Percentiles rank a stretch among this genome's conserved stretches.
Evolutionary conservation across 2,113 vertebrate species (phyloP).

Genomic region (Phodopus roborovskii): DNA sequence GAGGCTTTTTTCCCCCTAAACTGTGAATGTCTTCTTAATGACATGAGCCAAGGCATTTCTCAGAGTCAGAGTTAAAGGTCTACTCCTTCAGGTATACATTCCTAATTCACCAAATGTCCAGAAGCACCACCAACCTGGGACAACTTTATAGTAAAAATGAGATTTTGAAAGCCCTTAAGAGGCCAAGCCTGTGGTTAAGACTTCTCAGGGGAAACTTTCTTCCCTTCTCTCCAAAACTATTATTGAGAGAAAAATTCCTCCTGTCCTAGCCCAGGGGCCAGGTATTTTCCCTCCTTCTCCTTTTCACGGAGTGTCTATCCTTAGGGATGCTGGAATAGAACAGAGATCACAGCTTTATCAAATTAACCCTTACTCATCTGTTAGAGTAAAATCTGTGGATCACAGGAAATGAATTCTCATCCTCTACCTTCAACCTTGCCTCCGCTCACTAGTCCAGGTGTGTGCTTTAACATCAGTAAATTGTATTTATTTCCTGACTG

Average conservation of each 20-base stretch:
- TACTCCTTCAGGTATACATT: background rate
- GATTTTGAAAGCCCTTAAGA: constrained; percentile 19
- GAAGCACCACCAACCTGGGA: background rate
- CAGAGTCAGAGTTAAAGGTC: background rate
- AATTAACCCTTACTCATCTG: background rate
- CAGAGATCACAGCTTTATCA: background rate
- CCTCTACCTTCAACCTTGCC: background rate
- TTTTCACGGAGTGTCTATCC: background rate
- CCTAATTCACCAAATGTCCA: background rate
- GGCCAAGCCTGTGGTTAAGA: background rate
- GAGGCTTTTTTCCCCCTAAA: background rate
- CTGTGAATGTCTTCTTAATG: constrained; percentile 10
- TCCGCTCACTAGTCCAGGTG: background rate
- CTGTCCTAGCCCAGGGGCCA: background rate
- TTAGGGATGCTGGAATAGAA: background rate
- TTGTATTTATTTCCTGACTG: constrained; percentile 22
- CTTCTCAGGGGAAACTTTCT: background rate
- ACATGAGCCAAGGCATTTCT: background rate
- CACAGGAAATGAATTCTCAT: background rate
- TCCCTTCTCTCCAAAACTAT: background rate
- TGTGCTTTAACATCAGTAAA: background rate
- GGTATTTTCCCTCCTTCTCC: background rate
- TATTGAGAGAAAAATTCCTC: background rate
- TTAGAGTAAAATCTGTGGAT: constrained; percentile 10
- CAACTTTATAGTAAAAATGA: constrained; percentile 34